Conservation (phyloP, 2,113 vertebrate species). For the Ancistrus triradiatus region DNA sequence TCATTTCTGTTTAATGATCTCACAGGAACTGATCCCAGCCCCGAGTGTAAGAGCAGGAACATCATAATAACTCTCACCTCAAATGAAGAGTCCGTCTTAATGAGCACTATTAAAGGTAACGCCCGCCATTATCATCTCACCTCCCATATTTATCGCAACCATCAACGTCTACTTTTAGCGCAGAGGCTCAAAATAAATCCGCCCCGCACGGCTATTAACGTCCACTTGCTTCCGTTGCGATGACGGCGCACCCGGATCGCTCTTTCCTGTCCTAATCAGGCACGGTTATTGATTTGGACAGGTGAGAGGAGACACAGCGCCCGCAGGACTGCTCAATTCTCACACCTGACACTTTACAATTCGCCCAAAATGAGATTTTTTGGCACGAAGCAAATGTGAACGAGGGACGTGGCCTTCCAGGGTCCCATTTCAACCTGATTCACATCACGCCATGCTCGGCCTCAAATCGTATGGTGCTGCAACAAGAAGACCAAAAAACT, state of each 20-base stretch:
- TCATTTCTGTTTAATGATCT: background rate
- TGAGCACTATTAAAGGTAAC: constrained; percentile 65
- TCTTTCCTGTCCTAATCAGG: constrained; percentile 37
- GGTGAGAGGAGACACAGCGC: constrained; percentile 22
- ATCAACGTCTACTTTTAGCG: constrained; percentile 58
- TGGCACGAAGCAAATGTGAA: constrained; percentile 23
- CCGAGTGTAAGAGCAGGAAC: background rate
- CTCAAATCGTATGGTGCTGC: no score
- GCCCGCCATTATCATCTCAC: constrained; percentile 55
- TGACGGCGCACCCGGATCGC: constrained; percentile 29
- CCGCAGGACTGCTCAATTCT: constrained; percentile 28
- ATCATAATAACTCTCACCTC: background rate
- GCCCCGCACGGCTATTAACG: constrained; percentile 47
- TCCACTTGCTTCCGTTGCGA: constrained; percentile 48
- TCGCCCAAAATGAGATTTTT: constrained; percentile 25
- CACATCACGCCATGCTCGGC: no score
- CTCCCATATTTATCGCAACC: constrained; percentile 64
- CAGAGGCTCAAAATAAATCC: constrained; percentile 48
- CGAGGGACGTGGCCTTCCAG: background rate
- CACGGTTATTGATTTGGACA: constrained; percentile 35
- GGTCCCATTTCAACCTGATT: constrained; percentile 10
- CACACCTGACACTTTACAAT: constrained; percentile 27
- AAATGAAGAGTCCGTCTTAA: constrained; percentile 57
- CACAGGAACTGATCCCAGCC: background rate
- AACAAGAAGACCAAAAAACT: no score